Percentiles rank a stretch among this genome's conserved stretches.
Evolutionary conservation across 1,140 invertebrate species (phyloP).

Genomic region (Alviniconcha marisindica): DNA sequence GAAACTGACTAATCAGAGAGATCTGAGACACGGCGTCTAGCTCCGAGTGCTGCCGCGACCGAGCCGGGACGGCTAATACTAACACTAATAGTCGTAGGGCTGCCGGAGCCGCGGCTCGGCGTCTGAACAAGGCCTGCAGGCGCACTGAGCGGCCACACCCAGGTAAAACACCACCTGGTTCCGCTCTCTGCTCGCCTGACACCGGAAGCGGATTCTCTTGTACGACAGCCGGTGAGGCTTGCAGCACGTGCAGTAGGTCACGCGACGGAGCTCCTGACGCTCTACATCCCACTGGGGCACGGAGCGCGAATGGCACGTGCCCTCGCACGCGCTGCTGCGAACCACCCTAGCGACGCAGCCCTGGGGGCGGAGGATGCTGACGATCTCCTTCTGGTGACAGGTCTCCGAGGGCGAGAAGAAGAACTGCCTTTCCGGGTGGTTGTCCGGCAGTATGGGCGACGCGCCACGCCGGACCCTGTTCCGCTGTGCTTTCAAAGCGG

Average conservation of each 20-base stretch:
- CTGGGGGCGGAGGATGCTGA: neutral
- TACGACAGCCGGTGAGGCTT: slow-evolving; percentile 32
- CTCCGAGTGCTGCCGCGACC: too few relatives aligned
- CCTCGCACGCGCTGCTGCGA: slow-evolving; percentile 35
- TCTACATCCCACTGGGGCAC: slow-evolving; percentile 48
- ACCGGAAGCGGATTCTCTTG: slow-evolving; percentile 32
- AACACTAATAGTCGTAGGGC: slow-evolving; percentile 49
- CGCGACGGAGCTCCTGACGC: slow-evolving; percentile 35
- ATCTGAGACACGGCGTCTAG: too few relatives aligned
- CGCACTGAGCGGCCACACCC: slow-evolving; percentile 31
- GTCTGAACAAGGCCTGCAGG: slow-evolving; percentile 48
- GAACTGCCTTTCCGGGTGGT: neutral
- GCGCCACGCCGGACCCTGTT: neutral
- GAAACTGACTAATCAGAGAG: too few relatives aligned
- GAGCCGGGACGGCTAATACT: too few relatives aligned
- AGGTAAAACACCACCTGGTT: slow-evolving; percentile 10
- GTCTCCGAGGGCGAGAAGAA: slow-evolving; percentile 22
- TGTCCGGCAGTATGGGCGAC: neutral
- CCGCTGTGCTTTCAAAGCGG: neutral
- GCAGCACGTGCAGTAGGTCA: slow-evolving; percentile 49
- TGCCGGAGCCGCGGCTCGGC: slow-evolving; percentile 35
- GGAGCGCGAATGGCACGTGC: slow-evolving; percentile 49
- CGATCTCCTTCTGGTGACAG: neutral
- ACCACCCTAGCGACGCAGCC: slow-evolving; percentile 39
- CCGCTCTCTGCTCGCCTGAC: neutral